Evolutionary conservation across 1,140 invertebrate genomes (phyloP).

Genomic region (Pteromalus puparum): DNA sequence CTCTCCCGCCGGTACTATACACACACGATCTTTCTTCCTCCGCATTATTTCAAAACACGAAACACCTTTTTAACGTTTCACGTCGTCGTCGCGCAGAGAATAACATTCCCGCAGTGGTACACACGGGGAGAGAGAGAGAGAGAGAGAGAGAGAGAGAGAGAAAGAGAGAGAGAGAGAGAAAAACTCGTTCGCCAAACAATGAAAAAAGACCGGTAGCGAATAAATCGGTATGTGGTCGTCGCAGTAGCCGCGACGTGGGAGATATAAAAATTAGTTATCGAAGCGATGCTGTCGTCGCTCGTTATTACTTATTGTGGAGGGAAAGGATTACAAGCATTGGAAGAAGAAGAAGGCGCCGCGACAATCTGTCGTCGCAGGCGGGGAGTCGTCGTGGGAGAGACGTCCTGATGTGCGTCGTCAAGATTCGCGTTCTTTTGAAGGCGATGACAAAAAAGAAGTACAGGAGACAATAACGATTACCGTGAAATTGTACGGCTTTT

Average conservation of each 20-base stretch:
- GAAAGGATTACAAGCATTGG: no score
- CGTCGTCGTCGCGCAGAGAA: not conserved
- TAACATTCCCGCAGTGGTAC: not conserved
- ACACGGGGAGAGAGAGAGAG: not conserved
- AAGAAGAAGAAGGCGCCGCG: not conserved
- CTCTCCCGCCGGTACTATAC: not conserved
- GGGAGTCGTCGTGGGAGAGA: not conserved
- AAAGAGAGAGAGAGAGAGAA: constrained; percentile 18
- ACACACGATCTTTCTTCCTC: not conserved
- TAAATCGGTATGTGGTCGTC: constrained; percentile 31
- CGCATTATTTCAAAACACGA: constrained; percentile 20
- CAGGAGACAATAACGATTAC: not conserved
- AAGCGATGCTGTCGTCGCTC: constrained; percentile 3
- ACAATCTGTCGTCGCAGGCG: not conserved
- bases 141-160: not conserved
- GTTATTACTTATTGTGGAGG: no score
- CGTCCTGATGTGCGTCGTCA: not conserved
- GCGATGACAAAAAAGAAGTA: no score
- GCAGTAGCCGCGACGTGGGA: not conserved
- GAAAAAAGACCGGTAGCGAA: constrained; percentile 41
- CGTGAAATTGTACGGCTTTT: not conserved
- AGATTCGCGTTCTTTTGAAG: not conserved
- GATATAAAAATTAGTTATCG: constrained; percentile 26
- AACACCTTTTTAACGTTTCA: not conserved
- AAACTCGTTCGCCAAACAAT: constrained; percentile 27